A percentile compares a stretch with the other conserved stretches of the same genome.
Evolutionary conservation across 2,888 invertebrate genomes (phyloP).

Genomic region (Archaeoteleia sp.): DNA sequence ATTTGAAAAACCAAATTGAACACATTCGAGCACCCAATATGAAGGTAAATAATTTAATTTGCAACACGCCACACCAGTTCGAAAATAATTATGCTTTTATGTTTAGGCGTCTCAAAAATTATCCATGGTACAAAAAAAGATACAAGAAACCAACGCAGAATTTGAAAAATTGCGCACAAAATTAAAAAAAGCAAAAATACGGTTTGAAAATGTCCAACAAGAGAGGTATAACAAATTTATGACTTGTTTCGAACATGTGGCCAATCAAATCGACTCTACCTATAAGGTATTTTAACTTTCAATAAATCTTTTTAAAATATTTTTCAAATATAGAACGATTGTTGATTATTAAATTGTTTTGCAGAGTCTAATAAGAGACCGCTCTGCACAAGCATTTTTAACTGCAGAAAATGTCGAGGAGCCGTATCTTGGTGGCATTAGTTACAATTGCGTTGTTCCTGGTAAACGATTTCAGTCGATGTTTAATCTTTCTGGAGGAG

Average conservation of each 20-base stretch:
- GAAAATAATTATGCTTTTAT: not conserved
- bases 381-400: constrained; percentile 96
- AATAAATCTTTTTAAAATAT: no score
- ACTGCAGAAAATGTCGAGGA: constrained; percentile 99
- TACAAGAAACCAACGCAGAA: constrained; percentile 96
- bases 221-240: constrained; percentile 95
- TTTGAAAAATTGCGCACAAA: constrained; percentile 95
- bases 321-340: no score
- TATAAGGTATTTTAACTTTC: no score
- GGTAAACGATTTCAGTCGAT: constrained; percentile 99
- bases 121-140: constrained; percentile 94
- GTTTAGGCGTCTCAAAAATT: constrained; percentile 90
- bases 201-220: constrained; percentile 96
- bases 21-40: constrained; percentile 99
- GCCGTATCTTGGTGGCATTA: constrained; percentile 98
- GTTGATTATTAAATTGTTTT: constrained; percentile 48
- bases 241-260: constrained; percentile 98
- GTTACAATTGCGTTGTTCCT: constrained; percentile 99
- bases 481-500: constrained; percentile 99
- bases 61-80: not conserved
- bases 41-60: constrained; percentile 78
- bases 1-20: constrained; percentile 89
- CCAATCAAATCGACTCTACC: constrained; percentile 97
- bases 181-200: constrained; percentile 94
- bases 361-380: constrained; percentile 92